Percentiles rank a stretch among this genome's conserved stretches.
Evolutionary conservation across 2,888 invertebrate species (phyloP).

Genomic region (Cerastis leucographa): DNA sequence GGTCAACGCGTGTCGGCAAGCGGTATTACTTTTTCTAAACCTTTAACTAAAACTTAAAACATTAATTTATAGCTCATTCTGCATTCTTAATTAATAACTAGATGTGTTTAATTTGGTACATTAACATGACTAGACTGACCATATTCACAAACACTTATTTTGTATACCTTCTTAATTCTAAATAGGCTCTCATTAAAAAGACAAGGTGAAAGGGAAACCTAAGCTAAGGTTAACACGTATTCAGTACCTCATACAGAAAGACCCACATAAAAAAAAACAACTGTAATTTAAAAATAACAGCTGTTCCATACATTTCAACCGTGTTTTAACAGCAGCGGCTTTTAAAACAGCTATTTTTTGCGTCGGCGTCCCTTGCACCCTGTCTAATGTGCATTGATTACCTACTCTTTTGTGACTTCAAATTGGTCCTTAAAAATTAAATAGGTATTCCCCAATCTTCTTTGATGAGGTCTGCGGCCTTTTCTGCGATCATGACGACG

Average conservation of each 20-base stretch:
- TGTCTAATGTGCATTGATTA: not conserved
- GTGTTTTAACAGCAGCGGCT: too few species aligned
- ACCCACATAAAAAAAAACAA: too few species aligned
- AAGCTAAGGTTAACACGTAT: too few species aligned
- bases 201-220: not conserved
- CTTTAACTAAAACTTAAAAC: not conserved
- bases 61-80: not conserved
- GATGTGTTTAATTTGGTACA: constrained; percentile 51
- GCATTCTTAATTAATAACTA: constrained; percentile 41
- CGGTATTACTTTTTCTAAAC: not conserved
- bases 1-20: not conserved
- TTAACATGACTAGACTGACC: constrained; percentile 57
- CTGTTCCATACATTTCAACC: too few species aligned
- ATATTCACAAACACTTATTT: constrained; percentile 8
- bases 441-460: constrained; percentile 82
- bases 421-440: not conserved
- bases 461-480: constrained; percentile 89
- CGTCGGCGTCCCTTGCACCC: too few species aligned
- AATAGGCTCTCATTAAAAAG: not conserved
- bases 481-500: constrained; percentile 90
- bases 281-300: too few species aligned
- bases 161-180: not conserved
- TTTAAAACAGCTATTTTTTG: too few species aligned
- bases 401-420: not conserved
- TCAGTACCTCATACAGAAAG: too few species aligned